Base-by-base conservation (phyloP, 1,140 invertebrate species). In the Brachionus manjavacas region DNA sequence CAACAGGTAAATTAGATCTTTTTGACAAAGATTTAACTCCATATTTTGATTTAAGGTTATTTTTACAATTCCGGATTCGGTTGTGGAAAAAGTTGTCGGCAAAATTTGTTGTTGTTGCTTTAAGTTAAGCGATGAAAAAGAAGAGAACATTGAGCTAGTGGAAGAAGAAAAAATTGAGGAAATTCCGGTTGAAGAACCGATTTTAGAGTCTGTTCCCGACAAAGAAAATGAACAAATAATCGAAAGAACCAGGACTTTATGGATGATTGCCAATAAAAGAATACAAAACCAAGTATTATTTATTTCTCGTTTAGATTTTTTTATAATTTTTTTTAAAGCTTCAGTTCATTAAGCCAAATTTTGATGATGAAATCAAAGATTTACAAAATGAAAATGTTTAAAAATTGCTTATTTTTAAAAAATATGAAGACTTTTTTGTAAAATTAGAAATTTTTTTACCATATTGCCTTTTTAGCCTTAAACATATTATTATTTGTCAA, bases 1-100 rank as follows among this genome's bases (percentile, higher is more conserved):
- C 96, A 95, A 86, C 97, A 99, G 92, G 90, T 99, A 74, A 31
- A 39, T n/a, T 68, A 4, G 4, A 39, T 46, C 11, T n/a, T 46
- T 12, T 11, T 46, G 11, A 14, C 43, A 46, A 46, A 12, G 0
- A 3, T 14, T 35, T 1, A 0, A 35, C 31, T 35, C 2, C 1
- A 4, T 35, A 35, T 35, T 35, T 35, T 35, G 1, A 16, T 16
- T 41, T 16, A 11, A 72, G 68, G 31, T 72, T 41, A 46, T 76
- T 76, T 49, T 76, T 9, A 46, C 46, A 25, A 23, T 76, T 6
- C 72, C 72, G 9, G 72, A 76, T 12, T 76, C 72, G 12, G 8
- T 28, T 2, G 2, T 76, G 14, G 72, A 76, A 49, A 76, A 76
- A 76, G 12, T 20, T 2, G 20, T 76, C 1, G 9, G 14, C 4